Evolutionary conservation across 1,140 invertebrate species (phyloP), one percentile per base, ranked within the genome.

Genomic region (Trichomalopsis sarcophagae): DNA sequence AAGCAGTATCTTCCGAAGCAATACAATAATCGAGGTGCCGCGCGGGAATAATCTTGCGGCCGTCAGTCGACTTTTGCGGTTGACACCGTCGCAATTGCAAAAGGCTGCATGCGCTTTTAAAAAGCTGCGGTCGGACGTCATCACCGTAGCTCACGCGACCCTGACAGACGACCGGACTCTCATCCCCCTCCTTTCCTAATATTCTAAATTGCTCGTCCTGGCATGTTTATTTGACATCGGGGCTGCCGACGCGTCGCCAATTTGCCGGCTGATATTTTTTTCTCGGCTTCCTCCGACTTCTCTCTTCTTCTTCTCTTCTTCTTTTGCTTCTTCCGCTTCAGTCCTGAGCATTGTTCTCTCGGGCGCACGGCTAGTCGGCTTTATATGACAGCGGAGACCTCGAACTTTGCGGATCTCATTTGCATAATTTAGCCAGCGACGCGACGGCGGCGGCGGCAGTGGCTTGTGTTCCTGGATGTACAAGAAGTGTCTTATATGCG

Each of bases 171-270:
- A 47, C 62, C 77, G 78, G 74, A 80, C 33, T 69, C 78, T 27
- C 7, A 11, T 13, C 68, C 68, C 9, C 11, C 27, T 9, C 68
- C 23, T 71, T 9, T 71, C 68, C 68, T 87, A 87, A 86, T 86
- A 86, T 87, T 86, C 87, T 85, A 84, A 87, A 87, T 87, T 84
- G 85, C 87, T 83, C 79, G 80, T 82, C 76, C 79, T 87, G 87
- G 86, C 86, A 86, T 88, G 86, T 88, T 88, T 88, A 88, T 88
- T 86, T 86, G 87, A 88, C 87, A 82, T 85, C 83, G 84, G 81
- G 83, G 86, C 84, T 86, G 86, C 87, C 87, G 86, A 76, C 82
- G 81, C 83, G 77, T 84, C 82, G 82, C 82, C 82, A 84, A 84
- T 84, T 84, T 84, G 44, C 77, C 84, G 84, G 75, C 83, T 84